Percentiles rank a stretch among this genome's conserved stretches.
Evolutionary conservation across 2,113 vertebrate species (phyloP).

Genomic region (Lucifuga dentata): DNA sequence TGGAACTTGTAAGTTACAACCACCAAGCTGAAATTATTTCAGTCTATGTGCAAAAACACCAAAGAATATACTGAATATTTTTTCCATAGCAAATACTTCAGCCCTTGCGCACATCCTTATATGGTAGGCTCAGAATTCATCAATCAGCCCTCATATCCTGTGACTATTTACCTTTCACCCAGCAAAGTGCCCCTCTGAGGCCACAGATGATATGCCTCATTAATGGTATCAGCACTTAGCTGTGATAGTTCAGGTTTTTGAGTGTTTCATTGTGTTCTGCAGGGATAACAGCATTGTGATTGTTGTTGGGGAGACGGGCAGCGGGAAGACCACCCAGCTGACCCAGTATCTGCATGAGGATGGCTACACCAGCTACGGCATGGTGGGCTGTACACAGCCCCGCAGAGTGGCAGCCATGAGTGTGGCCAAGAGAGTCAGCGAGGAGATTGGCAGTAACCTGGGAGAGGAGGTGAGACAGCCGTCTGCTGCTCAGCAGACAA

Average conservation of each 20-base stretch:
- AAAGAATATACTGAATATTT: too few relatives aligned
- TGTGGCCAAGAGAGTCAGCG: constrained; percentile 97
- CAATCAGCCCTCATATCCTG: too few relatives aligned
- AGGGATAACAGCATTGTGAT: constrained; percentile 99
- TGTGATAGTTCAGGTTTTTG: background rate
- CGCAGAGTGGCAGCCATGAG: constrained; percentile 98
- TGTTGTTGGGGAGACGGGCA: constrained; percentile 97
- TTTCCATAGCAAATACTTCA: too few relatives aligned
- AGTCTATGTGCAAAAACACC: too few relatives aligned
- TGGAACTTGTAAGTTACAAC: too few relatives aligned
- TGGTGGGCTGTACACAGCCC: constrained; percentile 98
- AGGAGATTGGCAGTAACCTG: constrained; percentile 92
- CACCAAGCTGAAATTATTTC: too few relatives aligned
- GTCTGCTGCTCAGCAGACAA: background rate
- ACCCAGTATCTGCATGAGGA: constrained; percentile 98
- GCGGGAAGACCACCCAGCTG: constrained; percentile 98
- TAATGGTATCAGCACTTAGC: too few relatives aligned
- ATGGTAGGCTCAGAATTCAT: too few relatives aligned
- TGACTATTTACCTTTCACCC: too few relatives aligned
- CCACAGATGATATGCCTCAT: too few relatives aligned
- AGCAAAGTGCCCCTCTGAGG: too few relatives aligned
- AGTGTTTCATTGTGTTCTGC: constrained; percentile 4
- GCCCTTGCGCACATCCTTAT: too few relatives aligned
- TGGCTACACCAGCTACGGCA: constrained; percentile 95
- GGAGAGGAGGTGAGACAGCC: constrained; percentile 92